A percentile compares a stretch with the other conserved stretches of the same genome.
phyloP scores from a whole-genome alignment of 2,113 vertebrate species.

The Corvus hawaiiensis region DNA sequence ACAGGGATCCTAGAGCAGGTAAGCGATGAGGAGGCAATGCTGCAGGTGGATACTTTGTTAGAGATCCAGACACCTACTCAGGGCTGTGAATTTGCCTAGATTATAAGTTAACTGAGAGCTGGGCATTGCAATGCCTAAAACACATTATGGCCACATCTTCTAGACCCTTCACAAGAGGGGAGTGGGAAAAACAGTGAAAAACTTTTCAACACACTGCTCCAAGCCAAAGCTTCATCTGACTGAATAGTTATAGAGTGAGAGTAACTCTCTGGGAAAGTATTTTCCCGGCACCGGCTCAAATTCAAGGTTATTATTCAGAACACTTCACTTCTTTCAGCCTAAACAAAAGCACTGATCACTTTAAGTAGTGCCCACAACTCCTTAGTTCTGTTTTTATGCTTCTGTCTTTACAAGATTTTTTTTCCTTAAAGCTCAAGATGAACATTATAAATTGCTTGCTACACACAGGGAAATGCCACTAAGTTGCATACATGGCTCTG shows the following conservation, averaged over 20 bases:
- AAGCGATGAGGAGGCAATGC: not conserved
- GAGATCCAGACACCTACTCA: not conserved
- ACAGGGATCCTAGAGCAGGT: not conserved
- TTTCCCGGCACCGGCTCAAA: not conserved
- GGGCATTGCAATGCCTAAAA: not conserved
- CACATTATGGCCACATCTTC: not conserved
- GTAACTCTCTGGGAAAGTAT: not conserved
- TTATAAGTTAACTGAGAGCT: not conserved
- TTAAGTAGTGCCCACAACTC: not conserved
- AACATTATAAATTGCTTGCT: not conserved
- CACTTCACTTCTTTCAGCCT: not conserved
- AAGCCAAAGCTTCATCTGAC: not conserved
- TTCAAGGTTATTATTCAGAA: not conserved
- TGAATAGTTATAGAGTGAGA: not conserved
- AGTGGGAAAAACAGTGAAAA: not conserved
- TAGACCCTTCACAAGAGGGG: not conserved
- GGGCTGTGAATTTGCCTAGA: not conserved
- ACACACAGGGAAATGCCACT: not conserved
- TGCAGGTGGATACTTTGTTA: not conserved
- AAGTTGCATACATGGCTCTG: not conserved
- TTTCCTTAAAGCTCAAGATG: not conserved
- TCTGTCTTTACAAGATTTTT: not conserved
- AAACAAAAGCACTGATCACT: not conserved
- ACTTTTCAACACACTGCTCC: not conserved
- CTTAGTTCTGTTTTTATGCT: not conserved